Evolutionary conservation across 1,140 invertebrate genomes (phyloP).

Genomic region (Dreissena polymorpha): DNA sequence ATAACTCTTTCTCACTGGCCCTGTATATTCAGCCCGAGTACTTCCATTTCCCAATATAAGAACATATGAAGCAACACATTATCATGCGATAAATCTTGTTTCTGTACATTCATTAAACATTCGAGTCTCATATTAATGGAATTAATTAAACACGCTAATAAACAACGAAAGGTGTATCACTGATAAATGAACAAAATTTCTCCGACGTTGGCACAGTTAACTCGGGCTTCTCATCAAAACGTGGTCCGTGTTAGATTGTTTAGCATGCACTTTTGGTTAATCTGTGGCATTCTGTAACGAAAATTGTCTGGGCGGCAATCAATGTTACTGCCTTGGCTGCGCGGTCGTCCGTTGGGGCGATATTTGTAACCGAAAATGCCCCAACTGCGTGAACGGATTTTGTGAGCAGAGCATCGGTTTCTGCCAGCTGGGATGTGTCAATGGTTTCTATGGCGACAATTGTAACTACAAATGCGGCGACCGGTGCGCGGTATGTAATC

Average conservation of each 20-base stretch:
- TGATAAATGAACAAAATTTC: too few relatives aligned
- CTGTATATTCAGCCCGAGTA: too few relatives aligned
- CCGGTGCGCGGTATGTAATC: conserved; percentile 15
- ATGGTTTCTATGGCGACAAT: conserved; percentile 14
- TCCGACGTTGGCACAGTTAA: too few relatives aligned
- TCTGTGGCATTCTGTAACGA: neutral
- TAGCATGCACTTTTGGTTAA: neutral
- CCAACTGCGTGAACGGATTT: conserved; percentile 9
- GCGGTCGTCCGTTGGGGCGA: neutral
- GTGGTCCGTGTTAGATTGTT: neutral
- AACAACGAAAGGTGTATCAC: too few relatives aligned
- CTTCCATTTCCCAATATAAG: too few relatives aligned
- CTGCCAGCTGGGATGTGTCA: conserved; percentile 24
- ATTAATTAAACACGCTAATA: too few relatives aligned
- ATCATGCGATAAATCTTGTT: too few relatives aligned
- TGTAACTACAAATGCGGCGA: conserved; percentile 16
- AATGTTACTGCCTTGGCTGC: conserved; percentile 20
- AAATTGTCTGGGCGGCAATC: neutral
- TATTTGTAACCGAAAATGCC: conserved; percentile 3
- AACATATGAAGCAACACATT: too few relatives aligned
- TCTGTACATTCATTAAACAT: too few relatives aligned
- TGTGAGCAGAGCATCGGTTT: conserved; percentile 30
- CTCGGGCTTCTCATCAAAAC: too few relatives aligned
- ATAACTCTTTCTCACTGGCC: too few relatives aligned
- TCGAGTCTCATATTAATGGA: too few relatives aligned